Evolutionary conservation across 53 echinoderm and acorn worm genomes (phyloP).

Genomic region (Paelopatides confundens): DNA sequence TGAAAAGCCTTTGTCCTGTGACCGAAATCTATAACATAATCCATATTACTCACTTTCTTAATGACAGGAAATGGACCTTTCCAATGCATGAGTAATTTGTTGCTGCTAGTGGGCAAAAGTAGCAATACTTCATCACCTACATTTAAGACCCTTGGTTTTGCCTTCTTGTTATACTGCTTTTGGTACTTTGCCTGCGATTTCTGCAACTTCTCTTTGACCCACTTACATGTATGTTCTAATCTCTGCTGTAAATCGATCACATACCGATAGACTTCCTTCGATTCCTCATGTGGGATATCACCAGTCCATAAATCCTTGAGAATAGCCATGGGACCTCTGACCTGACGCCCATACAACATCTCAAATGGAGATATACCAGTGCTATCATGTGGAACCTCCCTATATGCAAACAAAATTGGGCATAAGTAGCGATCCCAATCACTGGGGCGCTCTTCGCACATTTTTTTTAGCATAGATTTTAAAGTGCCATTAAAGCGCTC

Average conservation of each 20-base stretch:
- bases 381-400: constrained; percentile 65
- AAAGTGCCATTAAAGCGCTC: too few species aligned
- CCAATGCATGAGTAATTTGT: too few species aligned
- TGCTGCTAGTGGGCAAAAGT: too few species aligned
- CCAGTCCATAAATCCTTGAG: constrained; percentile 60
- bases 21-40: too few species aligned
- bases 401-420: constrained; percentile 58
- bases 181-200: too few species aligned
- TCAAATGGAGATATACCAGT: constrained; percentile 68
- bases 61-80: too few species aligned
- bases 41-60: too few species aligned
- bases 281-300: constrained; percentile 3
- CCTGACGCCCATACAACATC: constrained; percentile 54
- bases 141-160: too few species aligned
- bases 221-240: constrained; percentile 57
- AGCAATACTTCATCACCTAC: too few species aligned
- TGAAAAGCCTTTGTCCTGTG: too few species aligned
- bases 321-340: constrained; percentile 62
- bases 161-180: too few species aligned
- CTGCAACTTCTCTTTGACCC: constrained; percentile 50
- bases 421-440: constrained; percentile 64
- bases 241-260: constrained; percentile 44
- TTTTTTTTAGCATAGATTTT: constrained; percentile 55
- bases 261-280: constrained; percentile 53
- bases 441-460: constrained; percentile 63